Evolutionary conservation across 2,888 invertebrate species (phyloP).

Genomic region (Syrista parreyssii): DNA sequence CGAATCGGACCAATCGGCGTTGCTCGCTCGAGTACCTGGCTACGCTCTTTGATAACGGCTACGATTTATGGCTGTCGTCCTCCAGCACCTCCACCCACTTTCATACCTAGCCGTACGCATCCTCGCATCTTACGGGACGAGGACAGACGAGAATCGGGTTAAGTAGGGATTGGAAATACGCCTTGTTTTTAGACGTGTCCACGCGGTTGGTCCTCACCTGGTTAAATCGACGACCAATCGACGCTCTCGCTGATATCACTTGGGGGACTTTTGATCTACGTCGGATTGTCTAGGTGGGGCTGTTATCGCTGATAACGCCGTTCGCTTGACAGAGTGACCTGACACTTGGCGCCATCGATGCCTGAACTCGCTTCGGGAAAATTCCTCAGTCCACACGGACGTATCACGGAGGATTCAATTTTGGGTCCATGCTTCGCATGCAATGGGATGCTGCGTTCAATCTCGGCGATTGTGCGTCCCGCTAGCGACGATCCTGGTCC

Average conservation of each 20-base stretch:
- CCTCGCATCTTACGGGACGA: not conserved
- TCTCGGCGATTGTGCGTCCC: not conserved
- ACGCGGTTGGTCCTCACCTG: slow-evolving; percentile 13
- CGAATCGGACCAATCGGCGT: not conserved
- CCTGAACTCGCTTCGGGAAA: not conserved
- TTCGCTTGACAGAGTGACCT: not conserved
- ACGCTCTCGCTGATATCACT: not conserved
- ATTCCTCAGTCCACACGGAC: too few species aligned
- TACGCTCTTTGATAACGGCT: not conserved
- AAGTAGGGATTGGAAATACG: not conserved
- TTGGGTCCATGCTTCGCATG: too few species aligned
- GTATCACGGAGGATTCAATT: too few species aligned
- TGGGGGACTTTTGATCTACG: not conserved
- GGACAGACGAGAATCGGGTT: not conserved
- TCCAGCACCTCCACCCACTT: not conserved
- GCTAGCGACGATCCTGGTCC: not conserved
- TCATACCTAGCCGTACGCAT: not conserved
- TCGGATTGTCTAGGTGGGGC: not conserved
- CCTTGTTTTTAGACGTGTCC: not conserved
- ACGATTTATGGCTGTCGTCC: not conserved
- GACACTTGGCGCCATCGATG: not conserved
- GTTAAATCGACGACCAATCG: slow-evolving; percentile 17
- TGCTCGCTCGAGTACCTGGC: not conserved
- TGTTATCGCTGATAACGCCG: not conserved
- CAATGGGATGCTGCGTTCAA: not conserved